A percentile compares a stretch with the other conserved stretches of the same genome.
These are phyloP conservation scores for Archaeoteleia sp. DNA, from an alignment of 2,888 invertebrate genomes.

Conservation along the genomic window DNA sequence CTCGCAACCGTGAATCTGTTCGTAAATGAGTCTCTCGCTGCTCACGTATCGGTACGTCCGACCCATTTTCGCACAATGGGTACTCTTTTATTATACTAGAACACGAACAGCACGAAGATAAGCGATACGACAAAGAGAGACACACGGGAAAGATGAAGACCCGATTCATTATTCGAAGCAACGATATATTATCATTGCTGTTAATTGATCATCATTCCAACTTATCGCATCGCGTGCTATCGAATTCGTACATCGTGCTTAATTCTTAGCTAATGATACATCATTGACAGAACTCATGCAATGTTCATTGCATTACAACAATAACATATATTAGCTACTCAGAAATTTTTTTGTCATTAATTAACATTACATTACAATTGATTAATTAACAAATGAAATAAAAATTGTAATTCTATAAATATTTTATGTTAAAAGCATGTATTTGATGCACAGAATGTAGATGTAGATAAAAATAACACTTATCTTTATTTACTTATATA, in stretches of 20 bases:
- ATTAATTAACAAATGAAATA: too few relatives aligned
- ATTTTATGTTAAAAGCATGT: too few relatives aligned
- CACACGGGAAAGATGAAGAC: constrained; percentile 30
- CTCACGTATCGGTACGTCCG: constrained; percentile 38
- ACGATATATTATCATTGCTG: constrained; percentile 39
- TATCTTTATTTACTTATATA: too few relatives aligned
- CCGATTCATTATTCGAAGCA: constrained; percentile 39
- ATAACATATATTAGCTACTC: too few relatives aligned
- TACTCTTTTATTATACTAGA: constrained; percentile 32
- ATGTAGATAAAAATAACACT: too few relatives aligned
- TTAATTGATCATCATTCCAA: constrained; percentile 40
- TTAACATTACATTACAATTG: too few relatives aligned
- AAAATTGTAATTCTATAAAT: too few relatives aligned
- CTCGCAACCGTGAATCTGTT: background rate
- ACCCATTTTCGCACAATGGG: constrained; percentile 48
- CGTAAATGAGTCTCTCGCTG: constrained; percentile 16
- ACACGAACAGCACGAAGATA: constrained; percentile 36
- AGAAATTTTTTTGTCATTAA: too few relatives aligned
- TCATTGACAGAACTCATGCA: too few relatives aligned
- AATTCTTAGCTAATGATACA: too few relatives aligned
- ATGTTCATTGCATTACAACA: too few relatives aligned
- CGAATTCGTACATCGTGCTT: background rate
- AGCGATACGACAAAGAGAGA: constrained; percentile 34
- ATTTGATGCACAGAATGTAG: too few relatives aligned
- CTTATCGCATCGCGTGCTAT: constrained; percentile 12